Percentiles rank a stretch among this genome's conserved stretches.
phyloP scores from a whole-genome alignment of 2,797 vertebrate genomes.

The Sebastes baramenuke region DNA sequence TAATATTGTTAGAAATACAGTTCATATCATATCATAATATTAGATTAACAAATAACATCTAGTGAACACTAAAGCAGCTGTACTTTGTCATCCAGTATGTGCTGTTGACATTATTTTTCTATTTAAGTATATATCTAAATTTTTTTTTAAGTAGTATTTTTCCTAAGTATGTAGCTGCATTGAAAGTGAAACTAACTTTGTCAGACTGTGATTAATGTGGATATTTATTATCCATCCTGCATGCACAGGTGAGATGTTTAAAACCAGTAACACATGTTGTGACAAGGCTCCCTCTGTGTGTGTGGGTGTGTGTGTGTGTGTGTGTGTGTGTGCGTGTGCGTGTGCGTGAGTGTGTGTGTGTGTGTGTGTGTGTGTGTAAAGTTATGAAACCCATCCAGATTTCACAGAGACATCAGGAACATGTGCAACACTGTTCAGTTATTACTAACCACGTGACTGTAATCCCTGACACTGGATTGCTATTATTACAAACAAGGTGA shows the following conservation, averaged over 20 bases:
- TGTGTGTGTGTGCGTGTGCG: no score
- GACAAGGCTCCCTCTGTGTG: not conserved
- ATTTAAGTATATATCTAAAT: no score
- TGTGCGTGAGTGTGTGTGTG: no score
- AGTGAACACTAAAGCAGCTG: not conserved
- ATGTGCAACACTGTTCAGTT: no score
- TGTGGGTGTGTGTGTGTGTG: not conserved
- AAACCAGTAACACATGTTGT: not conserved
- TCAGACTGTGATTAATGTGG: no score
- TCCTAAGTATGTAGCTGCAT: not conserved
- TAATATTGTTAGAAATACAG: not conserved
- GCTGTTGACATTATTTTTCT: not conserved
- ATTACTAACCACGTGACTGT: not conserved
- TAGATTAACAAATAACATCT: not conserved
- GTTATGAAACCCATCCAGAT: not conserved
- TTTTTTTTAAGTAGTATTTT: no score
- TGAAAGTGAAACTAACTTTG: not conserved
- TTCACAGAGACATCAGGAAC: not conserved
- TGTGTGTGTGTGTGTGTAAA: not conserved
- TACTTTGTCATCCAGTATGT: not conserved
- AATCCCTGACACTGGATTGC: not conserved
- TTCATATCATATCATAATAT: not conserved
- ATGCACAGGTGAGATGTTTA: not conserved
- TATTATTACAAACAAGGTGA: not conserved
- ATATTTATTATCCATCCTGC: not conserved